These are phyloP conservation scores for Hyperoplus immaculatus DNA, from an alignment of 2,797 vertebrate species.

Conservation along the genomic window DNA sequence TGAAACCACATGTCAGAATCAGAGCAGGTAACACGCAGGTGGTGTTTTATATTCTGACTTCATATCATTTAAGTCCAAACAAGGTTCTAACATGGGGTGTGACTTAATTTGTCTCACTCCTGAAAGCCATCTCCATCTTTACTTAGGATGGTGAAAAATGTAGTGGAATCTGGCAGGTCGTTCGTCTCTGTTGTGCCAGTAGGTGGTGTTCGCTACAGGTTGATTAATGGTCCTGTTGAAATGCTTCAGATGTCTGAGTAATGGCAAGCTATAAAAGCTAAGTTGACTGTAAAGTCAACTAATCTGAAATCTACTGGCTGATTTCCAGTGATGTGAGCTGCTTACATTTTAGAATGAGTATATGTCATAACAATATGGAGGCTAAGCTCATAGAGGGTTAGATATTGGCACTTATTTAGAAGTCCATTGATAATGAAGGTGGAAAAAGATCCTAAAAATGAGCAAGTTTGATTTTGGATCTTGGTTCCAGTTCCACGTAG, in stretches of 20 bases:
- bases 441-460: not conserved
- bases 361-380: constrained; percentile 29
- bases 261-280: constrained; percentile 79
- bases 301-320: constrained; percentile 68
- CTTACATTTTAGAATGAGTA: constrained; percentile 39
- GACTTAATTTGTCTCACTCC: constrained; percentile 47
- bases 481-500: too few species aligned
- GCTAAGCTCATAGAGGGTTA: not conserved
- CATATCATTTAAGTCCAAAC: constrained; percentile 45
- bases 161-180: constrained; percentile 65
- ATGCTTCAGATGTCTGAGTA: constrained; percentile 79
- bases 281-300: constrained; percentile 78
- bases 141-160: constrained; percentile 67
- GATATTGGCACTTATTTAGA: constrained; percentile 1
- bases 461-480: not conserved
- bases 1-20: constrained; percentile 35
- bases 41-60: constrained; percentile 53
- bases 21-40: constrained; percentile 36
- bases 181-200: constrained; percentile 75
- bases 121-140: constrained; percentile 64
- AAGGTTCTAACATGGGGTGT: constrained; percentile 39
- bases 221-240: constrained; percentile 81
- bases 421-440: not conserved
- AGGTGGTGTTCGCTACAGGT: constrained; percentile 76
- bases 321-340: constrained; percentile 48